Evolutionary conservation across 2,888 invertebrate species (phyloP), one percentile per base, ranked within the genome.

Genomic region (Frankliniella intonsa): DNA sequence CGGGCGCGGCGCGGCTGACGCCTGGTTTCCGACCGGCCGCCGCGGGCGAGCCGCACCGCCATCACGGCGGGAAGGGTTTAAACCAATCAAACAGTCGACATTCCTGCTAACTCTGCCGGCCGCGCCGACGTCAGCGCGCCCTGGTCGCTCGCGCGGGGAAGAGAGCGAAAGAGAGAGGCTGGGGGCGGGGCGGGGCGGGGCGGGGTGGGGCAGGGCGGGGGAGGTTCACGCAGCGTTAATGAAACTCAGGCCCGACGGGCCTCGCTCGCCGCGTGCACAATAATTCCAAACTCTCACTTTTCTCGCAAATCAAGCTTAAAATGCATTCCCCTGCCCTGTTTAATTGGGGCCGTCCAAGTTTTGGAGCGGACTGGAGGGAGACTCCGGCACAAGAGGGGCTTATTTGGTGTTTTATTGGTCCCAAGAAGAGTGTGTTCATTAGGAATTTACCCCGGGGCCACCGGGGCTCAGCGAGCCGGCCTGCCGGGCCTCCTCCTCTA

Each of bases 51-150:
- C 55, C 19, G 3, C 55, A 55, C 55, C 14, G 55, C 69, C 69
- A 22, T 7, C 22, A 10, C 69, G 17, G 38, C 69, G 25, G 19
- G 25, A 25, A 76, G 69, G 25, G 25, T 76, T 76, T 76, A 22
- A 76, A 25, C 22, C 22, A 76, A 76, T n/a, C 69, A 76, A 25
- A 25, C 69, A 76, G 69, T 76, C 22, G 69, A 76, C 69, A 76
- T 76, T 76, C 69, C 69, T 25, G 69, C 69, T 76, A 76, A 76
- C 69, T 76, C 22, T 76, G 11, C 17, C 55, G 55, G 55, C 51
- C 55, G 7, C 17, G 62, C 62, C 62, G 62, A 62, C 19, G 62
- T n/a, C 38, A 38, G 38, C 62, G 62, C 62, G 55, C 9, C 55
- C 14, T 8, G 2, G 55, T 55, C 14, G 62, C 14, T 17, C 3